Evolutionary conservation across 2,888 invertebrate species (phyloP), one percentile per base, ranked within the genome.

Genomic region (Plebejus anna): DNA sequence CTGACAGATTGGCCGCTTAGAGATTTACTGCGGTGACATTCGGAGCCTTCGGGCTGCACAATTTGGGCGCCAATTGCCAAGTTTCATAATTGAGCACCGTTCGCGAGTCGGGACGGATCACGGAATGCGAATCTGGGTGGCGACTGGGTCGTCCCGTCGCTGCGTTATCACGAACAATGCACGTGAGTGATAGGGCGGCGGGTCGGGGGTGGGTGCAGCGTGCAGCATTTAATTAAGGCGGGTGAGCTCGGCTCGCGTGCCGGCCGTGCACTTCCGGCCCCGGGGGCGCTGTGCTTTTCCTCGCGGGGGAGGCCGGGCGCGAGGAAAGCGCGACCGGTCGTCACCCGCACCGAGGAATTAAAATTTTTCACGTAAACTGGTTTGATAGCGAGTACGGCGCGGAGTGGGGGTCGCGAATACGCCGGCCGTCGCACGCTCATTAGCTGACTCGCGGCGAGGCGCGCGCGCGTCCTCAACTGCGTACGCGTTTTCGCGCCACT

Each of bases 361-460:
- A 91, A 91, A 88, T 88, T 93, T 93, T 93, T 93, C 92, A 93
- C 89, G 90, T 92, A 92, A 92, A 92, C 93, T 90, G 92, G 94
- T 94, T 94, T 92, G 91, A 94, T 93, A 93, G 90, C 91, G 90
- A 91, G 88, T 89, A 89, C 87, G 82, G 88, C 86, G 87, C 84
- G 87, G 91, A 90, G 91, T 90, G 92, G 91, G 92, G 92, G 89
- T 90, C 89, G 91, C 92, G 90, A 92, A 91, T 90, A 90, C 89
- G 88, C 91, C 90, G 85, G 88, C 85, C 85, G 89, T 87, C 91
- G 91, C 88, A 85, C 85, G 89, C 87, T 90, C 93, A 94, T 92
- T 92, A 93, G 90, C 90, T 89, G 86, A 88, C 84, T 88, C 85
- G 90, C 88, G 84, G 86, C 84, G 87, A 87, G 85, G 86, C 90